Evolutionary conservation across 2,797 vertebrate species (phyloP), one percentile per base, ranked within the genome.

Genomic region (Coregonus ussuriensis): DNA sequence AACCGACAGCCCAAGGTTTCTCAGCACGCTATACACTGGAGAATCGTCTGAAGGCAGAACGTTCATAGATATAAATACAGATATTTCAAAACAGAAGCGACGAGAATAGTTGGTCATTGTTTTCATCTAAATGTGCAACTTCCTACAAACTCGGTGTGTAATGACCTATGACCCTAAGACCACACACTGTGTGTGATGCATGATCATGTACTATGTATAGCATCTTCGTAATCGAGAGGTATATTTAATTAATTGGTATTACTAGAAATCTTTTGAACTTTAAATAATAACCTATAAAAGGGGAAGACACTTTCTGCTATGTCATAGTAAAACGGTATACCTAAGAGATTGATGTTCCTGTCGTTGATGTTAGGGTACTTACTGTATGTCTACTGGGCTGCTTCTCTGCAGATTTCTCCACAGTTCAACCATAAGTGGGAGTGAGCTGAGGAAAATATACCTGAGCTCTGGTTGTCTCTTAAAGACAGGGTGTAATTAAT

Each of bases 1-100:
- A 65, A 74, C 21, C 47, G 41, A 47, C 74, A 25, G 37, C 37
- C 31, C 59, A 74, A 74, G 73, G 59, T 63, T 63, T 74, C 25
- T 74, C 56, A 37, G 73, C 15, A 65, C 15, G 13, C 25, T n/a
- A 21, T 6, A 25, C 56, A n/a, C 62, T 14, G 25, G 25, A 31
- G 21, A 31, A 31, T 29, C 1, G 11, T 65, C 21, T 65, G 62
- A 65, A 65, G 62, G 21, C 9, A 47, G 41, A 47, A 47, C 41
- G 9, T 47, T 47, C 13, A 65, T 31, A 31, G 21, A 21, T 59
- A 59, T 21, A 6, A n/a, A 18, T 59, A 59, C n/a, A 59, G n/a
- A n/a, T 59, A 9, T 9, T 7, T n/a, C 18, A 59, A 21, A 21
- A n/a, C 56, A 21, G 56, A 59, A 3, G 6, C 18, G 25, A 59